phyloP scores from a whole-genome alignment of 2,888 invertebrate genomes.

The Polymixis flavicincta region DNA sequence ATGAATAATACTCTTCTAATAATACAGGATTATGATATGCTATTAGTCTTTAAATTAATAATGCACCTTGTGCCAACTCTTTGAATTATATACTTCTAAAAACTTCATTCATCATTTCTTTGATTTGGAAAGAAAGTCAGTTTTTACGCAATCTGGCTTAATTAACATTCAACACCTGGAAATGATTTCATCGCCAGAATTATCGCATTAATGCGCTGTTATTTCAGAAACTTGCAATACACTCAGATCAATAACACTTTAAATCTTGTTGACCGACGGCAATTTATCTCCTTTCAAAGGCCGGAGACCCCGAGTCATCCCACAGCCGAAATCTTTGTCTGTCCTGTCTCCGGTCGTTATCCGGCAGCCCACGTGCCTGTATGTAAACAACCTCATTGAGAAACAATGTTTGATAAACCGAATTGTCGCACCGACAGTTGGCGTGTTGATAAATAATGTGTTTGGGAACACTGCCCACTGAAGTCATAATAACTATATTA shows the following conservation, averaged over 20 bases:
- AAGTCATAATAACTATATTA: conserved; percentile 1
- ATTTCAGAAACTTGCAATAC: not conserved
- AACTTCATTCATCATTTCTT: not conserved
- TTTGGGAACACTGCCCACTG: conserved; percentile 21
- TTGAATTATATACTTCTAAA: not conserved
- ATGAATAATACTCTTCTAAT: conserved; percentile 24
- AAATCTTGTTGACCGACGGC: not conserved
- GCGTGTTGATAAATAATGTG: conserved; percentile 64
- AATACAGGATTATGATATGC: conserved; percentile 36
- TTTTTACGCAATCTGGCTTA: not conserved
- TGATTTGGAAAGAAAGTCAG: not conserved
- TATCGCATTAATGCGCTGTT: not conserved
- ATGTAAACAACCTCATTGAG: conserved; percentile 71
- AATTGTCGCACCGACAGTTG: conserved; percentile 43
- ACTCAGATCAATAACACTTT: conserved; percentile 20
- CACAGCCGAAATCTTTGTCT: conserved; percentile 43
- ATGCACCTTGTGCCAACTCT: not conserved
- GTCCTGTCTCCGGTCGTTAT: conserved; percentile 47
- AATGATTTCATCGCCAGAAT: not conserved
- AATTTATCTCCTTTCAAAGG: conserved; percentile 17
- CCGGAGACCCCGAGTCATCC: conserved; percentile 20
- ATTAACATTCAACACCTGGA: not conserved
- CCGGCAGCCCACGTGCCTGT: conserved; percentile 66
- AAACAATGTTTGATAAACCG: conserved; percentile 67
- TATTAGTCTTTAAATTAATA: conserved; percentile 23